Evolutionary conservation across 2,113 vertebrate species (phyloP), one percentile per base, ranked within the genome.

Genomic region (Meles meles): DNA sequence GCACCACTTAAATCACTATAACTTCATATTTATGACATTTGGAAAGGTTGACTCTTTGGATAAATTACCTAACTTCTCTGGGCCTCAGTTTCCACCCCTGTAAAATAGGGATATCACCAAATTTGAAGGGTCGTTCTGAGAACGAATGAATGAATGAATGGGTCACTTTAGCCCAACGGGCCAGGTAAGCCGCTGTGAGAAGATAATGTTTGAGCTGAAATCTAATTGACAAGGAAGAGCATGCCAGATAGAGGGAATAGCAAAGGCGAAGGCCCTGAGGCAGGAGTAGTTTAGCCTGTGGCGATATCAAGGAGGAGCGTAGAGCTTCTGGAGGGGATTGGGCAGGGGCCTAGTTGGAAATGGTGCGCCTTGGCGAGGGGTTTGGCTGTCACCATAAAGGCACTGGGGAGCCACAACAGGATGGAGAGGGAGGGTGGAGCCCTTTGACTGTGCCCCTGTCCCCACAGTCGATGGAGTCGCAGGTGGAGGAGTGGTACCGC

Each of bases 401-500:
- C 39, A 1, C 44, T 21, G 29, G 61, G 14, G 88, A 90, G 63
- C 23, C 71, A 34, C 91, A 37, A 80, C 31, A 47, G 65, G 71
- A 10, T 44, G 0, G 29, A 57, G 61, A 82, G 85, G 65, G 63
- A 34, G 42, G 72, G 10, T 49, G 42, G 44, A 7, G 49, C 37
- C 47, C 12, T 6, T 29, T 93, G 93, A 97, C 80, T 17, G 42
- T 20, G 57, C 47, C 27, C 7, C 82, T 95, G 85, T 81, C 18
- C 27, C 79, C 47, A 13, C 98, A 99, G 99, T 99, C 98, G 8
- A 99, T 99, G 99, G 99, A 99, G 98, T 98, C 97, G 1, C 99
- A 99, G 97, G 99, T 99, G 99, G 99, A 99, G 97, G 99, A 99
- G 94, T 99, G 99, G 99, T 99, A 99, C 97, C 98, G 99, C 91